phyloP scores from a whole-genome alignment of 2,113 vertebrate genomes.

The Aplodontia rufa region DNA sequence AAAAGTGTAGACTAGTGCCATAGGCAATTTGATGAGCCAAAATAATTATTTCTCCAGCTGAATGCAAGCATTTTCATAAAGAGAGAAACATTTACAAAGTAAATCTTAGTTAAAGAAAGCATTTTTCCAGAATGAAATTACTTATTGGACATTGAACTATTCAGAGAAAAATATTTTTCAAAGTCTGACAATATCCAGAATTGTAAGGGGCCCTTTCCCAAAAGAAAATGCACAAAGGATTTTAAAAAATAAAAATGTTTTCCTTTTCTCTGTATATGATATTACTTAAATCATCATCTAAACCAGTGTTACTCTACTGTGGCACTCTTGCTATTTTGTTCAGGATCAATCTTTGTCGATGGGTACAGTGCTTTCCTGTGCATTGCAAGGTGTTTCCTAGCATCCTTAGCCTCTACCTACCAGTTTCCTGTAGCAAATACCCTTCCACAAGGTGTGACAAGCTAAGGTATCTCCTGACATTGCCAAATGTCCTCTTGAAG shows the following conservation, averaged over 20 bases:
- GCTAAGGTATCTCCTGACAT: not conserved
- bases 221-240: not conserved
- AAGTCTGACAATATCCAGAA: not conserved
- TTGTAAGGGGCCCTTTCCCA: not conserved
- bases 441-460: not conserved
- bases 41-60: not conserved
- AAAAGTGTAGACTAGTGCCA: not conserved
- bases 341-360: not conserved
- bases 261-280: not conserved
- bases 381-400: not conserved
- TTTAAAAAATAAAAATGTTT: not conserved
- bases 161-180: slow-evolving; percentile 8
- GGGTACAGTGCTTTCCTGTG: not conserved
- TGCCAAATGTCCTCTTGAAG: not conserved
- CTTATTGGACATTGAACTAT: not conserved
- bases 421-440: not conserved
- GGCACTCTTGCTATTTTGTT: not conserved
- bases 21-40: not conserved
- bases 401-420: not conserved
- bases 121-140: not conserved
- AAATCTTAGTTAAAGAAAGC: not conserved
- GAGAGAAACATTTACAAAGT: not conserved
- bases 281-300: not conserved
- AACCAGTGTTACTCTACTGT: not conserved
- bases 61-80: slow-evolving; percentile 27